Evolutionary conservation across 2,797 vertebrate species (phyloP), one percentile per base, ranked within the genome.

Genomic region (Enteromius trimaculatus): DNA sequence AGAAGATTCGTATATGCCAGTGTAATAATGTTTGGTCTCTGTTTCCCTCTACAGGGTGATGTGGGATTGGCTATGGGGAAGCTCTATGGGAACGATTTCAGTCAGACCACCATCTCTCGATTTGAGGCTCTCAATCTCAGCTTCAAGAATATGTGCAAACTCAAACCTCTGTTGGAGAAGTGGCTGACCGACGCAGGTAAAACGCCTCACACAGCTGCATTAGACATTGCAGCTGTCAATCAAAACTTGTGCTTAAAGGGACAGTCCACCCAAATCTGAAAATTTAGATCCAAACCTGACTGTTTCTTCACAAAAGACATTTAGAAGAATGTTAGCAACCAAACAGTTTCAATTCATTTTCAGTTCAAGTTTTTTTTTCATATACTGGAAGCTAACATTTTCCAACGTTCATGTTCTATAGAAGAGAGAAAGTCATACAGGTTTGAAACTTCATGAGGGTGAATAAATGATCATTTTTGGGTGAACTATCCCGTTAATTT

Each of bases 141-240:
- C 94, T 98, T 98, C 90, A 98, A 98, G 93, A 98, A 98, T 93
- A 98, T 98, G 97, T 98, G 97, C 93, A 98, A 98, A 89, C 96
- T 98, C 80, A 97, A 97, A 90, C 97, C 97, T 4, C 95, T 98
- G 87, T 92, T 98, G 89, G 97, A 98, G 92, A 98, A 97, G 89
- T 98, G 97, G 97, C 96, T 98, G 82, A 97, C 92, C 1, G 97
- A 98, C 3, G 97, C 97, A 87, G 96, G 97, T 98, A 90, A 44
- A 72, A 14, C 19, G 19, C 39, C 39, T 34, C 53, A 31, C 44
- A 29, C 66, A 80, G 26, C 49, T 80, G 21, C 71, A 68, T 37
- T 17, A 3, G n/a, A 39, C 51, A 6, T 55, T 26, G 31, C 17
- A 60, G 66, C 11, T 21, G 7, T 60, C 2, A 55, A 3, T 44